Conservation (phyloP, 2,797 vertebrate genomes). For the Acrocephalus scirpaceus region DNA sequence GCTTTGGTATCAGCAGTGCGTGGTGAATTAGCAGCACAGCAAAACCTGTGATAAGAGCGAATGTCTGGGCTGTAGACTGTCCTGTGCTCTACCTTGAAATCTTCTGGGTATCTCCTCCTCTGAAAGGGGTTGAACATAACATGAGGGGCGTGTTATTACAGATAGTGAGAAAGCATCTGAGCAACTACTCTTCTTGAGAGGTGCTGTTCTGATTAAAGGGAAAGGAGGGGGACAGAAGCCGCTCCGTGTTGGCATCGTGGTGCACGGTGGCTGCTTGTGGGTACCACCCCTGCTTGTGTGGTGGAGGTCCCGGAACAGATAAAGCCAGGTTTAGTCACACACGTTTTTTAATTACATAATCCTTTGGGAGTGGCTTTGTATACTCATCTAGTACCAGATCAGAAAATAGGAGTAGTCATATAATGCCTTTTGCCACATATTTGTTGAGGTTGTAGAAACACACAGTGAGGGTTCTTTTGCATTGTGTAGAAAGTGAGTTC, state of each 20-base stretch:
- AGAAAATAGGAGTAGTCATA: neutral
- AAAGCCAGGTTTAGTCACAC: neutral
- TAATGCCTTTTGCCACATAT: neutral
- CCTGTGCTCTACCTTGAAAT: neutral
- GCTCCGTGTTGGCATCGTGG: fast-evolving
- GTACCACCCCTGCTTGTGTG: neutral
- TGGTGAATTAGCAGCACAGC: neutral
- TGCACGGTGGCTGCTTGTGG: neutral
- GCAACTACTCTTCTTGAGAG: neutral
- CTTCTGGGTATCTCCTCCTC: neutral
- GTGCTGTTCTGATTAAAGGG: neutral
- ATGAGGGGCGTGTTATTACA: fast-evolving
- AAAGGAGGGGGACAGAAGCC: fast-evolving
- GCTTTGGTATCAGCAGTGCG: neutral
- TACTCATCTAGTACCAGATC: neutral
- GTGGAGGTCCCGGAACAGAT: neutral
- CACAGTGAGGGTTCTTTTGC: neutral
- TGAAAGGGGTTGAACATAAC: neutral
- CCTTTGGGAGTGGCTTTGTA: neutral
- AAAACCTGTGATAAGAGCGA: neutral
- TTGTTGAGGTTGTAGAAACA: neutral
- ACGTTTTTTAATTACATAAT: neutral
- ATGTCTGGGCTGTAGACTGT: neutral
- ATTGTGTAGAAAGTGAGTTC: neutral
- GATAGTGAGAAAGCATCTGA: neutral